Evolutionary conservation across 2,888 invertebrate genomes (phyloP).

Genomic region (Caenorhabditis uteleia): DNA sequence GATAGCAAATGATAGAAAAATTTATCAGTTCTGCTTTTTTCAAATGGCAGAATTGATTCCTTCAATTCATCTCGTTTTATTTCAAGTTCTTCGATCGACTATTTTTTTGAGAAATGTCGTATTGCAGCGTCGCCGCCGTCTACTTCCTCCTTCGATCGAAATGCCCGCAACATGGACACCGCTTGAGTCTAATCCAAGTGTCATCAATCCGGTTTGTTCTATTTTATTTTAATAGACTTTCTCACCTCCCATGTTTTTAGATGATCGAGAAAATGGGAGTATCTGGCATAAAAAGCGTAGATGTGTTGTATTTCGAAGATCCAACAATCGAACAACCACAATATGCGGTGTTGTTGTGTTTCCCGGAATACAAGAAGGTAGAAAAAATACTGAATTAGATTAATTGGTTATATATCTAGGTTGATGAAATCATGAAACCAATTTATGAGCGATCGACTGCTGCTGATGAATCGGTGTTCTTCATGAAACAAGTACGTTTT

Average conservation of each 20-base stretch:
- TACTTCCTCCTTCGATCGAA: too few species aligned
- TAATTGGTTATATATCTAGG: constrained; percentile 54
- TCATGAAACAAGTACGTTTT: constrained; percentile 57
- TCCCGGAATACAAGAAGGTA: constrained; percentile 62
- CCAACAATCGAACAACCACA: constrained; percentile 86
- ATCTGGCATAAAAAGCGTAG: constrained; percentile 78
- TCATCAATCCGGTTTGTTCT: constrained; percentile 62
- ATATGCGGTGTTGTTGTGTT: constrained; percentile 81
- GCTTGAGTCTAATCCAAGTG: constrained; percentile 74
- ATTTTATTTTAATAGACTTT: constrained; percentile 4
- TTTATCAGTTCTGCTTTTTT: too few species aligned
- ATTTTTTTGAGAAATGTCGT: too few species aligned
- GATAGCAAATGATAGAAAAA: too few species aligned
- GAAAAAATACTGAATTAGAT: constrained; percentile 49
- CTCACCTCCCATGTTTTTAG: constrained; percentile 40
- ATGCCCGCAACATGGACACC: constrained; percentile 72
- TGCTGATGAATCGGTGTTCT: constrained; percentile 55
- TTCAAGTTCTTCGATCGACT: too few species aligned
- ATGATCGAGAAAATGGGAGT: constrained; percentile 64
- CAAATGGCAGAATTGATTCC: too few species aligned
- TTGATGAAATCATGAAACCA: constrained; percentile 47
- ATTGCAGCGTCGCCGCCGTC: too few species aligned
- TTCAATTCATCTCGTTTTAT: too few species aligned
- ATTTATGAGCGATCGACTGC: constrained; percentile 49
- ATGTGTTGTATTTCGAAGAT: constrained; percentile 88